These are phyloP conservation scores for Microdon myrmicae DNA, from an alignment of 2,888 invertebrate species.

Conservation along the genomic window DNA sequence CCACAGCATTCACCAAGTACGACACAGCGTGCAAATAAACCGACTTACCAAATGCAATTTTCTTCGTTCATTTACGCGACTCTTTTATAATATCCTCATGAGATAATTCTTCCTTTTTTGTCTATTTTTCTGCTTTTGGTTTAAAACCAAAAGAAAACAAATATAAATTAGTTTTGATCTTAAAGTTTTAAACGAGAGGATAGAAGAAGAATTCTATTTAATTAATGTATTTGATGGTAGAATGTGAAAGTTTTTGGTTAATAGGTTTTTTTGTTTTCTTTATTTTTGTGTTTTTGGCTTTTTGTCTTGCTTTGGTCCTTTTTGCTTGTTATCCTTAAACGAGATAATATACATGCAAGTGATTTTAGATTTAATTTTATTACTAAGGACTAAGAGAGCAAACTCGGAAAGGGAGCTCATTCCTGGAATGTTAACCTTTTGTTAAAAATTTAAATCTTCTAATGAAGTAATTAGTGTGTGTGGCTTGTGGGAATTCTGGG, in stretches of 20 bases:
- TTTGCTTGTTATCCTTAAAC: constrained; percentile 10
- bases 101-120: too few relatives aligned
- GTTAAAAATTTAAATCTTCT: background rate
- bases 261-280: constrained; percentile 11
- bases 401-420: constrained; percentile 10
- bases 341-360: constrained; percentile 48
- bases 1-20: constrained; percentile 22
- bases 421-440: constrained; percentile 22
- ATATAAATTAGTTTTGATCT: too few relatives aligned
- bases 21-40: constrained; percentile 45
- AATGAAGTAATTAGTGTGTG: constrained; percentile 7
- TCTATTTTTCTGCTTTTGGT: too few relatives aligned
- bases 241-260: constrained; percentile 30
- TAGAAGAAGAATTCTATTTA: constrained; percentile 36
- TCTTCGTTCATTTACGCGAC: constrained; percentile 15
- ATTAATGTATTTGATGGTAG: constrained; percentile 44
- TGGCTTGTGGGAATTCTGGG: too few relatives aligned
- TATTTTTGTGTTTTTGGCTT: background rate
- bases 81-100: too few relatives aligned
- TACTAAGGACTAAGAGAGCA: constrained; percentile 11
- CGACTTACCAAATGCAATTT: constrained; percentile 38
- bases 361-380: constrained; percentile 32
- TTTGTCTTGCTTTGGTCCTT: too few relatives aligned
- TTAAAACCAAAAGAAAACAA: too few relatives aligned
- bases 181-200: too few relatives aligned